phyloP scores from a whole-genome alignment of 2,888 invertebrate genomes.

The Ophion slaviceki region DNA sequence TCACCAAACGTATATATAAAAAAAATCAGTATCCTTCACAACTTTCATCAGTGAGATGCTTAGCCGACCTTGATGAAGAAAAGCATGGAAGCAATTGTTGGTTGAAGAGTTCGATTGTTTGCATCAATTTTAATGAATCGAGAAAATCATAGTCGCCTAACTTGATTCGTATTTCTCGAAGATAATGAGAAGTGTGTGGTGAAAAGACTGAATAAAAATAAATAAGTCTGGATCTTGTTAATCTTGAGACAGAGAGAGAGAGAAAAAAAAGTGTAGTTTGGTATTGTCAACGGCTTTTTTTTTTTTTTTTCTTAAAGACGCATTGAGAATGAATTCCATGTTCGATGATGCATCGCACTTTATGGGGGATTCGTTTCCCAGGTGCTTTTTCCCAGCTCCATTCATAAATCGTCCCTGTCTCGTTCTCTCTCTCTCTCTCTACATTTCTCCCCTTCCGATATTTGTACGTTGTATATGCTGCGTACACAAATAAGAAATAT shows the following conservation, averaged over 20 bases:
- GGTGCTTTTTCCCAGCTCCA: conserved; percentile 33
- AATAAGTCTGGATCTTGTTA: background rate
- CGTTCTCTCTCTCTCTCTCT: conserved; percentile 4
- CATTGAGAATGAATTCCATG: conserved; percentile 10
- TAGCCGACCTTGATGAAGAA: background rate
- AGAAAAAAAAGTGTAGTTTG: background rate
- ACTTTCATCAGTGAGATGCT: too few relatives aligned
- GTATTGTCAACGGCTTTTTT: background rate
- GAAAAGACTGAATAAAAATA: background rate
- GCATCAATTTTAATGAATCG: background rate
- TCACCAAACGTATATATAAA: too few relatives aligned
- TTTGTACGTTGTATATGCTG: conserved; percentile 16
- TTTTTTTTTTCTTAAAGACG: background rate
- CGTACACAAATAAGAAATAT: conserved; percentile 7
- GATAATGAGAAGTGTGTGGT: background rate
- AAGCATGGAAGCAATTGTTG: background rate
- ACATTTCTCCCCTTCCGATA: background rate
- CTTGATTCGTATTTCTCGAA: background rate
- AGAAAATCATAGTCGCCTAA: background rate
- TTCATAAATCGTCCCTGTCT: conserved; percentile 46
- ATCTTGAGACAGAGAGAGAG: background rate
- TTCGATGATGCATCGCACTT: conserved; percentile 46
- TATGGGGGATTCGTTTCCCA: conserved; percentile 14
- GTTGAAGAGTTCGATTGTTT: background rate
- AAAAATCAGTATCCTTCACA: too few relatives aligned